These are phyloP conservation scores for Daubentonia madagascariensis DNA, from an alignment of 2,113 vertebrate genomes.

Conservation along the genomic window DNA sequence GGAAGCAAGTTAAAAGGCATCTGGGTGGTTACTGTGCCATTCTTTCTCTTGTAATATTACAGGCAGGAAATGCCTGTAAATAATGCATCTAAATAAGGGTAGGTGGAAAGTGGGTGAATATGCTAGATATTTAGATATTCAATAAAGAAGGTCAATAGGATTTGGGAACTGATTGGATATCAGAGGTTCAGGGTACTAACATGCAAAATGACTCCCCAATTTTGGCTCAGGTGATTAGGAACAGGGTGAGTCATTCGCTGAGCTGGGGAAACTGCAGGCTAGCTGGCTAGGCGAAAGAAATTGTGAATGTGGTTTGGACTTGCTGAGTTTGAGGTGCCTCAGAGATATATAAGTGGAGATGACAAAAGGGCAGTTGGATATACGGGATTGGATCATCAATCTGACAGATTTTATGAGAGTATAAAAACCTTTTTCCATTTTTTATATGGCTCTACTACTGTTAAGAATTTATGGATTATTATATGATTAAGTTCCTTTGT, in stretches of 20 bases:
- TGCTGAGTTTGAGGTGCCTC: not conserved
- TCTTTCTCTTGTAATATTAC: not conserved
- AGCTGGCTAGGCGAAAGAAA: not conserved
- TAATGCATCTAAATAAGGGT: not conserved
- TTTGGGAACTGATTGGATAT: not conserved
- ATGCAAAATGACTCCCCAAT: not conserved
- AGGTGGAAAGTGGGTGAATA: not conserved
- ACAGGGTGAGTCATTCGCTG: not conserved
- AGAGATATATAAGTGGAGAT: not conserved
- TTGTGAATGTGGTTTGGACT: not conserved
- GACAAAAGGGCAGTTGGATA: not conserved
- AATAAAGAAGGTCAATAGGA: not conserved
- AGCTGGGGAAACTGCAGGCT: not conserved
- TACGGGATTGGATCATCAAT: not conserved
- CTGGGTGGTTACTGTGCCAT: not conserved
- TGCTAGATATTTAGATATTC: not conserved
- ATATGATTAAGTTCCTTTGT: not conserved
- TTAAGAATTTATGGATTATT: conserved; percentile 25
- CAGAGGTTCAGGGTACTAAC: not conserved
- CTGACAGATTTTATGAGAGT: not conserved
- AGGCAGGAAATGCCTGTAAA: not conserved
- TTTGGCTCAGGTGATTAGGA: not conserved
- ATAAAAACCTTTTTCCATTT: conserved; percentile 4
- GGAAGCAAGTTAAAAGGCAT: not conserved
- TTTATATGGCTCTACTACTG: not conserved